A percentile compares a stretch with the other conserved stretches of the same genome.
Conservation (phyloP, 2,888 invertebrate species). For the Microctonus aethiopoides region DNA sequence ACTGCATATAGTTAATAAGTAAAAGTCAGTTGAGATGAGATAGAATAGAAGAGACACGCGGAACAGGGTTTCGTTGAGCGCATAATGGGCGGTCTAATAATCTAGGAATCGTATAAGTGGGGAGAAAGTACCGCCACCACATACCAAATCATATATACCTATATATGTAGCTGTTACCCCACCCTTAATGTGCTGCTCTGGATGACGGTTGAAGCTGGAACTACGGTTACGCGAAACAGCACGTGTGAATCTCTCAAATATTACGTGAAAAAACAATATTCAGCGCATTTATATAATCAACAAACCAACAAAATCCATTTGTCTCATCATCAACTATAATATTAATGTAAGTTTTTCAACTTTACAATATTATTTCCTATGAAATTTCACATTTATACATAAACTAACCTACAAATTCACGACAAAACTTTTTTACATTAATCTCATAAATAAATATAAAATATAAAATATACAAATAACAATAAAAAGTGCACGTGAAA, state of each 20-base stretch:
- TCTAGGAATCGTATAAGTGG: neutral
- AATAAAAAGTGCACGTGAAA: neutral
- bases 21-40: slow-evolving; percentile 11
- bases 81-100: slow-evolving; percentile 28
- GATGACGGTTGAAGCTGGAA: slow-evolving; percentile 47
- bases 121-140: slow-evolving; percentile 18
- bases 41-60: neutral
- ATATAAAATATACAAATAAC: slow-evolving; percentile 11
- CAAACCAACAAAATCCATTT: neutral
- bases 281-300: neutral
- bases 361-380: neutral
- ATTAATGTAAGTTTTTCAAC: neutral
- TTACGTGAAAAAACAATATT: neutral
- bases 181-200: slow-evolving; percentile 23
- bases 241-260: slow-evolving; percentile 51
- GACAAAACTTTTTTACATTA: neutral
- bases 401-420: slow-evolving; percentile 47
- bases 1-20: neutral
- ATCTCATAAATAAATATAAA: neutral
- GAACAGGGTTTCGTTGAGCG: neutral
- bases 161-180: neutral
- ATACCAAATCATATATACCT: neutral
- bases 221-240: slow-evolving; percentile 59
- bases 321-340: neutral
- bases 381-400: slow-evolving; percentile 2